These are phyloP conservation scores for Ceratosolen solmsi DNA, from an alignment of 1,140 invertebrate genomes.

Conservation along the genomic window DNA sequence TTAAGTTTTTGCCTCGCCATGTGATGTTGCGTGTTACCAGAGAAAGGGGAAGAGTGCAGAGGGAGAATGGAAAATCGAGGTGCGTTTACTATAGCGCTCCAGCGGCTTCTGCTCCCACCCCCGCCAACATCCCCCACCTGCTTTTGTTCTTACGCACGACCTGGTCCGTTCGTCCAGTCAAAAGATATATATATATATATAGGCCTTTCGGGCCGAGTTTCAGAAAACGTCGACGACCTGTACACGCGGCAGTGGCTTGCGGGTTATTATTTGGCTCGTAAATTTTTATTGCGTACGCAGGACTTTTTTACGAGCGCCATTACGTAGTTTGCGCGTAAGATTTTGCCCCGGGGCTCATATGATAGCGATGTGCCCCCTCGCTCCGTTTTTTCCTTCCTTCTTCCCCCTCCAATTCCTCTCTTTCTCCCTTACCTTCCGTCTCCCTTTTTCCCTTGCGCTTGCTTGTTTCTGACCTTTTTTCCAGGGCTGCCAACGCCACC, in stretches of 20 bases:
- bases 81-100: constrained; percentile 43
- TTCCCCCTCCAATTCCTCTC: background rate
- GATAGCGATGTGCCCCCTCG: constrained; percentile 3
- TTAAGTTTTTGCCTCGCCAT: background rate
- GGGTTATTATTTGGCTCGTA: constrained; percentile 64
- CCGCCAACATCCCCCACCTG: background rate
- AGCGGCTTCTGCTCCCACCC: background rate
- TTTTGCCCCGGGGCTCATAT: constrained; percentile 48
- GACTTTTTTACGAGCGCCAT: constrained; percentile 61
- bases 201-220: background rate
- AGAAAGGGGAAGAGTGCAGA: background rate
- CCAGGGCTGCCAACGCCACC: background rate
- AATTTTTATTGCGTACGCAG: constrained; percentile 61
- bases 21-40: background rate
- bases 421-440: background rate
- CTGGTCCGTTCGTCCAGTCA: background rate
- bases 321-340: constrained; percentile 60
- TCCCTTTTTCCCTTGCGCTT: background rate
- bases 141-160: constrained; percentile 24
- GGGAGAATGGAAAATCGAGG: constrained; percentile 8
- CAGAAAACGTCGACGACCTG: constrained; percentile 51
- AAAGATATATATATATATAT: constrained; percentile 10
- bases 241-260: constrained; percentile 48
- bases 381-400: background rate
- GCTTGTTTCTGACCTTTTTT: background rate